Base-by-base conservation (phyloP, 1,140 invertebrate species). In the Proales similis region DNA sequence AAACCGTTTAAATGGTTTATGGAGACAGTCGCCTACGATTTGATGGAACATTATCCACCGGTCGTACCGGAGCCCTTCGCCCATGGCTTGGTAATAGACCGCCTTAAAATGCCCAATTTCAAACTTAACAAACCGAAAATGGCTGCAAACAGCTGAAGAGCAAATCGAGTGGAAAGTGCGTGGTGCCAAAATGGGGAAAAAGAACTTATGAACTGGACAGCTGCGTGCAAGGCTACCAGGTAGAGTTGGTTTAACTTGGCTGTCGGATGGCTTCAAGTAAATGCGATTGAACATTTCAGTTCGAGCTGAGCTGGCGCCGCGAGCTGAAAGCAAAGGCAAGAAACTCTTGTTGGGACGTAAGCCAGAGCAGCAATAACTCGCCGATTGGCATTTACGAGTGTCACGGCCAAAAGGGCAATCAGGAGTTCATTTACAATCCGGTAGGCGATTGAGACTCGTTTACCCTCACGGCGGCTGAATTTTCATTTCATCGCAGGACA, bases 1-100 rank as follows among this genome's bases (percentile, higher is more conserved):
- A 92, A 95, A 72, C 83, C 86, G 48, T 99, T 99, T 69, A 80
- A 85, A 45, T 98, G 94, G 94, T 64, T 47, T 63, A 94, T 96
- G 81, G 83, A 88, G 53, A 83, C 87, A 68, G 80, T 94, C 26
- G 91, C 92, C 0, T 94, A 93, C 75, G 92, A 97, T 78, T 78
- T 94, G 14, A 79, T 83, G 0, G 83, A 86, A 53, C 84, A 84
- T 63, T 97, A 96, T 78, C 92, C 92, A 12, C 86, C 88, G 0
- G 77, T 94, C 2, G 90, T 94, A 73, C 90, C 91, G 0, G 83
- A 84, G 24, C 84, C 90, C 66, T 87, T 86, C 70, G 90, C 85
- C n/a, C 78, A 78, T 63, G 91, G 90, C 61, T 84, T 85, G 72
- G 84, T 86, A 76, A 75, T 64, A 19, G n/a, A n/a, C 32, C 27